These are phyloP conservation scores for Oreortyx pictus DNA, from an alignment of 2,797 vertebrate genomes.

Conservation along the genomic window DNA sequence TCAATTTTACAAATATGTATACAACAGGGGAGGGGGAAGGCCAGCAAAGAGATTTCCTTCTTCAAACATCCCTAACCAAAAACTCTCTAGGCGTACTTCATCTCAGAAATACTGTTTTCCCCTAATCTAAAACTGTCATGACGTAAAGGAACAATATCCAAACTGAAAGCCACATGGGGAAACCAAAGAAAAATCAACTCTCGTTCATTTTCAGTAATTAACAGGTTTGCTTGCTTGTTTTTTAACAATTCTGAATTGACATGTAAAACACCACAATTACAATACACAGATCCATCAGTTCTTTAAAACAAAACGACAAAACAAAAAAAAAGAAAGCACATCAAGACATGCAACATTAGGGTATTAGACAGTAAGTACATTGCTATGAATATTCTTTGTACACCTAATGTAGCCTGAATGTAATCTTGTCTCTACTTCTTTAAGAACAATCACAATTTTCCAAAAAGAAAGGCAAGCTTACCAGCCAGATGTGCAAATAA, in stretches of 20 bases:
- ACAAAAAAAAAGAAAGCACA: constrained; percentile 85
- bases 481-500: constrained; percentile 66
- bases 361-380: constrained; percentile 88
- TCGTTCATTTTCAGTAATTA: constrained; percentile 64
- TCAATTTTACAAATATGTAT: constrained; percentile 25
- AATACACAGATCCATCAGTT: constrained; percentile 92
- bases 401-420: constrained; percentile 74
- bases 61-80: constrained; percentile 65
- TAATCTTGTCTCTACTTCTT: constrained; percentile 66
- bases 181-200: constrained; percentile 70
- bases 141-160: constrained; percentile 58
- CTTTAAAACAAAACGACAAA: constrained; percentile 79
- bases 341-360: constrained; percentile 94
- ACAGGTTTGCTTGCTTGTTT: constrained; percentile 72
- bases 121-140: constrained; percentile 59
- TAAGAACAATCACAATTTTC: constrained; percentile 49
- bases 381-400: constrained; percentile 68
- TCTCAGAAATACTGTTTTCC: constrained; percentile 60
- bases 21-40: background rate
- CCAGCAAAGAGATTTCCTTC: constrained; percentile 57
- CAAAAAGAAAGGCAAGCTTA: constrained; percentile 72
- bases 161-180: constrained; percentile 52
- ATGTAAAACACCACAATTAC: constrained; percentile 94
- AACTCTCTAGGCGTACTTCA: constrained; percentile 51
- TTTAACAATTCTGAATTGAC: constrained; percentile 87